Conservation (phyloP, 35 echinoderm and acorn worm genomes). For the Stichopus chloronotus region DNA sequence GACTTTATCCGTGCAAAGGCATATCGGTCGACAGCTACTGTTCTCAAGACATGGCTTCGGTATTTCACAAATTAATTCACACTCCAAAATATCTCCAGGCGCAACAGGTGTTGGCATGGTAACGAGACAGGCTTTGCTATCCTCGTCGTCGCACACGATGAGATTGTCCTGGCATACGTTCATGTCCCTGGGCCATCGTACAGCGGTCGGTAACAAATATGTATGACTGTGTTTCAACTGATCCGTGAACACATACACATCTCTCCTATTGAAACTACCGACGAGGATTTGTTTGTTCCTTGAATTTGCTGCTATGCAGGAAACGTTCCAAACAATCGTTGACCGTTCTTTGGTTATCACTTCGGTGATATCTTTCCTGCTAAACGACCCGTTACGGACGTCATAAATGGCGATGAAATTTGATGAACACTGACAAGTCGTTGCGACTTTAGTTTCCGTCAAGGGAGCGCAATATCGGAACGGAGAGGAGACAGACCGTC, state of each 20-base stretch:
- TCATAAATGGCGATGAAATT: not conserved
- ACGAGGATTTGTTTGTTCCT: constrained; percentile 4
- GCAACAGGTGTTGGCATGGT: not conserved
- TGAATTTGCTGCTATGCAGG: not conserved
- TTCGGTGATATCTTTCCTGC: not conserved
- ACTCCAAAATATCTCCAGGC: not conserved
- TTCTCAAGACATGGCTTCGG: not conserved
- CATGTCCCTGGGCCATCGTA: not conserved
- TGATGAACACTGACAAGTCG: not conserved
- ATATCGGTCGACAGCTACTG: not conserved
- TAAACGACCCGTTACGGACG: not conserved
- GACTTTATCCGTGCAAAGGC: not conserved
- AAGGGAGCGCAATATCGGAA: not conserved
- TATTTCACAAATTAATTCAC: not conserved
- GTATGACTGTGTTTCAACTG: constrained; percentile 6
- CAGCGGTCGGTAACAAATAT: not conserved
- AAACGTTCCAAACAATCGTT: not conserved
- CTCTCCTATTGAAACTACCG: not conserved
- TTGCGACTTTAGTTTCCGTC: not conserved
- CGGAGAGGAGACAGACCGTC: not conserved
- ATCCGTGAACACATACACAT: constrained; percentile 27
- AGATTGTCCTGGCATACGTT: not conserved
- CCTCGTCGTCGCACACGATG: not conserved
- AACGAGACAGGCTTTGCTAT: not conserved
- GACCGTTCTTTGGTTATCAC: not conserved